These are phyloP conservation scores for Emydura subglobosa DNA, from an alignment of 2,113 vertebrate species.

Conservation along the genomic window DNA sequence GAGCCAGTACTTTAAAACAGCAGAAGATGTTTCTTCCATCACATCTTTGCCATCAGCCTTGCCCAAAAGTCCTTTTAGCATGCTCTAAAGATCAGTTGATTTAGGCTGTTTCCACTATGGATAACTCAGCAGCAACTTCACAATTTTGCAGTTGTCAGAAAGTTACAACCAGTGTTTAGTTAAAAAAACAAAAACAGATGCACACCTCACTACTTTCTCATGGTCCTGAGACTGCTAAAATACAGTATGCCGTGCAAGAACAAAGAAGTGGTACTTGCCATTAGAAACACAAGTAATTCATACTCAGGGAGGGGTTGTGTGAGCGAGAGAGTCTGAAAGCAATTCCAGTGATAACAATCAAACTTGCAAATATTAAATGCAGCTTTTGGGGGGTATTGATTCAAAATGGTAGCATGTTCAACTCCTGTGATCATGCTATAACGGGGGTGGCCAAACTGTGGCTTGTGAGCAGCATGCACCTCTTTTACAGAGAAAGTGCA, in stretches of 20 bases:
- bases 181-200: slow-evolving; percentile 4
- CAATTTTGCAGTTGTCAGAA: background rate
- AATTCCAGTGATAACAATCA: background rate
- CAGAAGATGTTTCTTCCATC: background rate
- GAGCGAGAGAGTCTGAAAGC: background rate
- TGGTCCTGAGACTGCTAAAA: background rate
- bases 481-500: too few species aligned
- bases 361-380: background rate
- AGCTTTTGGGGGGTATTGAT: background rate
- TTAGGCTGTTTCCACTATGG: background rate
- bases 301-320: background rate
- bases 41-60: background rate
- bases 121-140: background rate
- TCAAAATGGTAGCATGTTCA: background rate
- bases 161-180: background rate
- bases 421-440: background rate
- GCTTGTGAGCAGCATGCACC: too few species aligned
- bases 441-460: too few species aligned
- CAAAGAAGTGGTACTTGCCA: background rate
- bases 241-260: background rate
- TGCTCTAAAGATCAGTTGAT: background rate
- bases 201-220: background rate
- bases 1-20: background rate
- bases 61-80: background rate
- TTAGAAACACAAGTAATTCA: background rate